Evolutionary conservation across 1,140 invertebrate genomes (phyloP), one percentile per base, ranked within the genome.

Genomic region (Nautilus pompilius): DNA sequence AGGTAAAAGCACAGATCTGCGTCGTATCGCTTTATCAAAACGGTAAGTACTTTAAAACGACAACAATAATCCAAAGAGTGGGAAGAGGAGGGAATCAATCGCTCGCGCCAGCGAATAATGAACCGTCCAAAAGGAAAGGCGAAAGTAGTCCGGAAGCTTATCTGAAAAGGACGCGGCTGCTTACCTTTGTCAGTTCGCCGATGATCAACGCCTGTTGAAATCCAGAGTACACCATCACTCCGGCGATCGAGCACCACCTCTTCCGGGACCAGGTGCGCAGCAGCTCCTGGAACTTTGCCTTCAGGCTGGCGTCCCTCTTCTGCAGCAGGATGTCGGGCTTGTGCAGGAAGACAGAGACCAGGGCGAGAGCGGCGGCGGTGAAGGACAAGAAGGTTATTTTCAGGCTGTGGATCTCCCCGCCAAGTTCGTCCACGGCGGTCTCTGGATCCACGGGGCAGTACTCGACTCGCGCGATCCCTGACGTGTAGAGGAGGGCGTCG

Each of bases 191-290:
- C 24, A 73, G 69, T 36, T 67, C 69, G 22, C 67, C 67, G 13
- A 73, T 70, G 15, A 73, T 69, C 36, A 73, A 63, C 24, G 66
- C 71, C 46, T 73, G 71, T 41, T 73, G 71, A 66, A 73, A 71
- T 8, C 71, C 71, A 29, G 66, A 69, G 59, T 71, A 73, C 24
- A 71, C 45, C 69, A 73, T 71, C 17, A 73, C 36, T n/a, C 68
- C 34, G 26, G 67, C 67, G 24, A 70, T 54, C 29, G 68, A 65
- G 13, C 63, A 32, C 46, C 65, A 73, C 13, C 56, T 69, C 28
- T 68, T 70, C 1, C 63, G 67, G 32, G 48, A 59, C 24, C 70
- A 63, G 51, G 71, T 69, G 15, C 61, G 46, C 10, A 63, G 29
- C 51, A 70, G 54, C n/a, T 68, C 69, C 10, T 66, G 58, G 6